A percentile compares a stretch with the other conserved stretches of the same genome.
Evolutionary conservation across 2,888 invertebrate genomes (phyloP).

Genomic region (Onthophagus sagittarius): DNA sequence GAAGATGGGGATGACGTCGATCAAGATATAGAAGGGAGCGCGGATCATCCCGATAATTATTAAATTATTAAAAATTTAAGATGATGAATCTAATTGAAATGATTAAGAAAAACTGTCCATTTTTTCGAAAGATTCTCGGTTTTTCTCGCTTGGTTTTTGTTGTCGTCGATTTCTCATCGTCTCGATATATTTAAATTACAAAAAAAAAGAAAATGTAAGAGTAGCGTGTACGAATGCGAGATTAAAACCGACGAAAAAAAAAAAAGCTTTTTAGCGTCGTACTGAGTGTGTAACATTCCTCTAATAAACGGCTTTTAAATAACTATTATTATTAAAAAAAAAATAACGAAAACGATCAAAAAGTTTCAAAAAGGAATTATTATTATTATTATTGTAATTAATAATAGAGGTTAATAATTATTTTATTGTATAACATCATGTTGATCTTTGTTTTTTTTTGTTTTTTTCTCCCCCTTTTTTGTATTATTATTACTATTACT

Average conservation of each 20-base stretch:
- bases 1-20: constrained; percentile 67
- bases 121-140: constrained; percentile 15
- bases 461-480: not conserved
- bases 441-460: not conserved
- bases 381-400: too few relatives aligned
- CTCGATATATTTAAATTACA: not conserved
- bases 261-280: not conserved
- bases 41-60: constrained; percentile 73
- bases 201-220: not conserved
- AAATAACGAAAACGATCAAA: not conserved
- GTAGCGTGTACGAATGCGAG: not conserved
- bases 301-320: not conserved
- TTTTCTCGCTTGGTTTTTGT: constrained; percentile 2
- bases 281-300: not conserved
- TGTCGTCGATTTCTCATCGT: not conserved
- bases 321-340: not conserved
- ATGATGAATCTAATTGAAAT: not conserved
- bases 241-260: not conserved
- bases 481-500: constrained; percentile 9
- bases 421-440: too few relatives aligned
- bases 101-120: constrained; percentile 15
- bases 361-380: too few relatives aligned
- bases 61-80: constrained; percentile 44
- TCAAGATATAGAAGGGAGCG: constrained; percentile 71
- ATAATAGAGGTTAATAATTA: too few relatives aligned